Evolutionary conservation across 2,888 invertebrate genomes (phyloP).

Genomic region (Linnaemya tessellans): DNA sequence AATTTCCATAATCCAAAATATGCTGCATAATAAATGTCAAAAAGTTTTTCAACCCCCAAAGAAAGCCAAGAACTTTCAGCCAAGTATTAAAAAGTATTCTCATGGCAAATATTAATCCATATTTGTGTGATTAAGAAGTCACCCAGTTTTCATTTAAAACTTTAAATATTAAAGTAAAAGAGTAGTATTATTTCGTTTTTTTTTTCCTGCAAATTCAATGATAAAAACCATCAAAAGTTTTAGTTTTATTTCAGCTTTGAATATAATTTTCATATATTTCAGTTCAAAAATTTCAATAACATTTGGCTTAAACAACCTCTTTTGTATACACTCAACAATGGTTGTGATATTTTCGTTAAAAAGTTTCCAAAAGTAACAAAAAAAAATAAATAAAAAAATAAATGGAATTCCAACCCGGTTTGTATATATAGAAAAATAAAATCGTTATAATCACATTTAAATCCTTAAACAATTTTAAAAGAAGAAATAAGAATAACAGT

Average conservation of each 20-base stretch:
- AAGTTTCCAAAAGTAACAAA: slow-evolving; percentile 41
- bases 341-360: slow-evolving; percentile 45
- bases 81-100: slow-evolving; percentile 4
- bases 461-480: slow-evolving; percentile 68
- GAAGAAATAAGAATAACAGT: slow-evolving; percentile 23
- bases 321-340: slow-evolving; percentile 51
- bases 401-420: slow-evolving; percentile 1
- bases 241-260: slow-evolving; percentile 47
- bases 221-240: slow-evolving; percentile 62
- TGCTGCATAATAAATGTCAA: not conserved
- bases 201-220: slow-evolving; percentile 4
- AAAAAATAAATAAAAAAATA: no score
- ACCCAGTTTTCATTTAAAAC: slow-evolving; percentile 53
- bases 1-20: not conserved
- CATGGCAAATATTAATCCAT: slow-evolving; percentile 13
- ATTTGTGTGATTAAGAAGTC: slow-evolving; percentile 48
- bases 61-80: not conserved
- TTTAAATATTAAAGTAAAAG: slow-evolving; percentile 28
- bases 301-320: slow-evolving; percentile 49
- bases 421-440: slow-evolving; percentile 28
- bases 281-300: slow-evolving; percentile 37
- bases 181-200: not conserved
- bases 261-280: slow-evolving; percentile 11
- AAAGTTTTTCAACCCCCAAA: not conserved
- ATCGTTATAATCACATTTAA: slow-evolving; percentile 68